Evolutionary conservation across 2,113 vertebrate species (phyloP).

Genomic region (Mesoclemmys tuberculata): DNA sequence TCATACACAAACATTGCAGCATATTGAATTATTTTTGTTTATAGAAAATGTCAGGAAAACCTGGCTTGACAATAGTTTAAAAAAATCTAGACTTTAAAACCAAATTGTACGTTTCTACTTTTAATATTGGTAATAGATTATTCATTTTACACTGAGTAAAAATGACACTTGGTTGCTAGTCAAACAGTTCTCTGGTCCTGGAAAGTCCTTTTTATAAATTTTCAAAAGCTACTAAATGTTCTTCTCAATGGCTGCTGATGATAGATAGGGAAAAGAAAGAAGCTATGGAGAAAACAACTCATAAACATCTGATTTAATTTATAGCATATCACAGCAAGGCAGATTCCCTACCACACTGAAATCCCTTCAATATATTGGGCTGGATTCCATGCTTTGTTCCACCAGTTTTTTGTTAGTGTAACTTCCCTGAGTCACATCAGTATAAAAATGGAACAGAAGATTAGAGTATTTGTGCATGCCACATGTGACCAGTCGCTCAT

Average conservation of each 20-base stretch:
- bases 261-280: background rate
- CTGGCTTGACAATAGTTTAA: background rate
- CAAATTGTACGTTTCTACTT: background rate
- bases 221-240: background rate
- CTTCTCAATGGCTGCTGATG: background rate
- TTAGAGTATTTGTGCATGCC: rapidly evolving
- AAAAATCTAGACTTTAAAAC: background rate
- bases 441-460: background rate
- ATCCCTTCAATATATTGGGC: background rate
- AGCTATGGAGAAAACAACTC: background rate
- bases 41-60: background rate
- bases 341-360: background rate
- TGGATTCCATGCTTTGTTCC: background rate
- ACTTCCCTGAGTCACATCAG: background rate
- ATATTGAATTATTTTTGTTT: background rate
- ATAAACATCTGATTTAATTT: background rate
- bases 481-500: background rate
- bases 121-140: background rate
- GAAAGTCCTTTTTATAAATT: background rate
- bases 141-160: background rate
- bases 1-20: rapidly evolving
- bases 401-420: background rate
- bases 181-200: background rate
- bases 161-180: background rate
- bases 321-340: background rate